Percentiles rank a stretch among this genome's conserved stretches.
phyloP scores from a whole-genome alignment of 1,140 invertebrate species.

The Rhyacophila brunnea region DNA sequence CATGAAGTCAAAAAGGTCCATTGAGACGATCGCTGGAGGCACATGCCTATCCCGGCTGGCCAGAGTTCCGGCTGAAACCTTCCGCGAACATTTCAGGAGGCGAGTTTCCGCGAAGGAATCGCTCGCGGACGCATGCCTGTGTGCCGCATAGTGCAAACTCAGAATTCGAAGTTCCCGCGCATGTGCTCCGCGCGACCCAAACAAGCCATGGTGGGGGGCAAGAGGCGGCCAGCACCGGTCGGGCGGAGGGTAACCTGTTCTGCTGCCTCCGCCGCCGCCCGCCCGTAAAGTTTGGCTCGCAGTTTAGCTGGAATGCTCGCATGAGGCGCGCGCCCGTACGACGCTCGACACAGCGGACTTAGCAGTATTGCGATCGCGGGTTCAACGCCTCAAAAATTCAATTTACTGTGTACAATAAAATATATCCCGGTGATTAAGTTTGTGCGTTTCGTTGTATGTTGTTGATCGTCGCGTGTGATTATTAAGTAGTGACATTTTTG shows the following conservation, averaged over 20 bases:
- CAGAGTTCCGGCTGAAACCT: conserved; percentile 8
- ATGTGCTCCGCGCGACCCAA: conserved; percentile 5
- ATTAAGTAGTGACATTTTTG: conserved; percentile 15
- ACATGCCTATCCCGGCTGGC: too few species aligned
- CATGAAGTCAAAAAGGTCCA: too few species aligned
- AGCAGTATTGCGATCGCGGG: not conserved
- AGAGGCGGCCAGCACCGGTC: not conserved
- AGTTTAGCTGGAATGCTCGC: conserved; percentile 32
- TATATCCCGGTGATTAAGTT: not conserved
- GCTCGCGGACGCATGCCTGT: conserved; percentile 25
- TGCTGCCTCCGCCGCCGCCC: conserved; percentile 5
- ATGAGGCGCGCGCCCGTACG: conserved; percentile 13
- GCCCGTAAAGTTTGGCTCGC: not conserved
- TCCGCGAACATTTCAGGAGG: conserved; percentile 23
- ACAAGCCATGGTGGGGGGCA: not conserved
- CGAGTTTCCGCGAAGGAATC: conserved; percentile 32
- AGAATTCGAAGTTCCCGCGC: conserved; percentile 31
- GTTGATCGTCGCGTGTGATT: not conserved
- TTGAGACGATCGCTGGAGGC: too few species aligned
- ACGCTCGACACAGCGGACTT: conserved; percentile 12
- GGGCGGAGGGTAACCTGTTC: conserved; percentile 16
- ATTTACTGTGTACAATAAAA: too few species aligned
- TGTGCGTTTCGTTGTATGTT: not conserved
- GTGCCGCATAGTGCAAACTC: conserved; percentile 21
- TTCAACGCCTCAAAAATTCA: too few species aligned